Base-by-base conservation (phyloP, 1,140 invertebrate genomes). In the Helicoverpa zea region DNA sequence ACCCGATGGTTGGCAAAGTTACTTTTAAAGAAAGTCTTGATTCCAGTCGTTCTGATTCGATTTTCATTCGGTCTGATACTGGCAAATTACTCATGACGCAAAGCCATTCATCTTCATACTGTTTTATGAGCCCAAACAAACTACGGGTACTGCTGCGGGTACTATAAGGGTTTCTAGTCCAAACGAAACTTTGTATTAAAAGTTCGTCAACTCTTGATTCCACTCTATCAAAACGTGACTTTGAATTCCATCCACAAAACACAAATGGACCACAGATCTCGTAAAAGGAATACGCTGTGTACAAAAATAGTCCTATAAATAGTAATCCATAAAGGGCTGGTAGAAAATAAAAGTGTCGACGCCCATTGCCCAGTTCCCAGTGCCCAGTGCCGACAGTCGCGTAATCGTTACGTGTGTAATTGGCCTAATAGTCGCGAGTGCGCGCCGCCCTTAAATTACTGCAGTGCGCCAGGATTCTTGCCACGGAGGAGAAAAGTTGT, bases 391-490 rank as follows among this genome's bases (percentile, higher is more conserved):
- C 43, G 43, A 54, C 49, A 77, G 61, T 76, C 74, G 54, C 35
- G 23, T 61, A 61, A 30, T 77, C 75, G 43, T 52, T 77, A 54
- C 75, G 61, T 66, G 75, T 66, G 75, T 77, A 77, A 77, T 77
- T 77, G 75, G 75, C 49, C 61, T 77, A 77, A 77, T 77, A 77
- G 75, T 77, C 75, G 61, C 61, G 9, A 66, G 61, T 66, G 75
- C n/a, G 18, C 75, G 13, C 51, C 58, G 75, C 49, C 47, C 75
- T 77, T 77, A 77, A 66, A 77, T 77, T 77, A 64, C 61, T 52
- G 49, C 43, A 63, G 66, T 49, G 13, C 54, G 72, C n/a, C 54
- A 30, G 73, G 52, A 61, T 75, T 75, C 43, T 4, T 61, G 18
- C 11, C n/a, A n/a, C n/a, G n/a, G n/a, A n/a, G n/a, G n/a, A n/a